Percentiles rank a stretch among this genome's conserved stretches.
phyloP scores from a whole-genome alignment of 2,797 vertebrate species.

The Myotis planiceps region DNA sequence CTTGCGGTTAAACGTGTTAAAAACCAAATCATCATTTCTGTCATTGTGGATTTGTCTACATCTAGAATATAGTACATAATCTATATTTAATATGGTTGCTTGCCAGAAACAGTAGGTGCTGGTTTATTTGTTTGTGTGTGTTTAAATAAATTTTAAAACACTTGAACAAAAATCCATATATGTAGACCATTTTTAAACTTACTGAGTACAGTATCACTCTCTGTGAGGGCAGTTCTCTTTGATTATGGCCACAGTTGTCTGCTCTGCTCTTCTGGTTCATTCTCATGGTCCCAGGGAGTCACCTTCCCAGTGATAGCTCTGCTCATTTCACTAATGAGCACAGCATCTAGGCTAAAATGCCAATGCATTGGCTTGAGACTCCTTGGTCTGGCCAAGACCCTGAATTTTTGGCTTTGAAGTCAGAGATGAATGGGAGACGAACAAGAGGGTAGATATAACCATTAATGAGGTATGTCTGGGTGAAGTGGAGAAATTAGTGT shows the following conservation, averaged over 20 bases:
- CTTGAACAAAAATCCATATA: not conserved
- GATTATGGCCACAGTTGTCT: not conserved
- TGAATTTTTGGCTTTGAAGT: slow-evolving; percentile 14
- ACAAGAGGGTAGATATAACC: not conserved
- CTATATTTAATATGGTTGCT: not conserved
- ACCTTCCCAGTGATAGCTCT: not conserved
- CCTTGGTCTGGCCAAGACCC: not conserved
- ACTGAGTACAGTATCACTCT: not conserved
- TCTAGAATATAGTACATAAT: slow-evolving; percentile 26
- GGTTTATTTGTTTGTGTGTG: not conserved
- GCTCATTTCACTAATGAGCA: not conserved
- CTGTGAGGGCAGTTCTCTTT: not conserved
- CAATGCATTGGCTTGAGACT: not conserved
- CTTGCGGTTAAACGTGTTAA: not conserved
- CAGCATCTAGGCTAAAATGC: not conserved
- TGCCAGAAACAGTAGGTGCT: not conserved
- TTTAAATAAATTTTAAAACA: not conserved
- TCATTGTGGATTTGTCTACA: not conserved
- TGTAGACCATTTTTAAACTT: not conserved
- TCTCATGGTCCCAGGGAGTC: not conserved
- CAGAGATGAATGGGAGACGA: not conserved
- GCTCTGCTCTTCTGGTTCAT: not conserved
- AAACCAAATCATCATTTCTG: not conserved
- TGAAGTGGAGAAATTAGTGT: not conserved
- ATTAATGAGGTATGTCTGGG: not conserved